Percentiles rank a stretch among this genome's conserved stretches.
phyloP scores from a whole-genome alignment of 2,888 invertebrate species.

The Sphaeridia pumilis region DNA sequence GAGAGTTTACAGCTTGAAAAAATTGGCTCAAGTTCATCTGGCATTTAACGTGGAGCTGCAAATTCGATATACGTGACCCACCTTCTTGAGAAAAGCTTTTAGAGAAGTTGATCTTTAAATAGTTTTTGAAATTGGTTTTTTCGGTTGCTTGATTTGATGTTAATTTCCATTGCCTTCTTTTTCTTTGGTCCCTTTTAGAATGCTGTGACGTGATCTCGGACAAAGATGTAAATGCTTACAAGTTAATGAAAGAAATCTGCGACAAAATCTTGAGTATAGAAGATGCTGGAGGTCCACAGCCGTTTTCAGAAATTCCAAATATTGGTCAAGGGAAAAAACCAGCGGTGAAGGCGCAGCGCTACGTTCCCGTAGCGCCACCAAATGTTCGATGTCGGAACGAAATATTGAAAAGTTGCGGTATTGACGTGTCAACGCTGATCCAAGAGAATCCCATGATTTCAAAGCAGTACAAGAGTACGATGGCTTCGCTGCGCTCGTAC shows the following conservation, averaged over 20 bases:
- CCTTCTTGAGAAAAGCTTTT: too few species aligned
- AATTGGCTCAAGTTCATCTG: too few species aligned
- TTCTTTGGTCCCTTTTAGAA: too few species aligned
- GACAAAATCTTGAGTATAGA: conserved; percentile 42
- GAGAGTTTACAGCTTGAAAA: too few species aligned
- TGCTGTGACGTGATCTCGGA: conserved; percentile 71
- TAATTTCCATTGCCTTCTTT: too few species aligned
- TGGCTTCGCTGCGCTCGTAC: conserved; percentile 57
- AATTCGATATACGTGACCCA: too few species aligned
- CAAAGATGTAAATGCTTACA: conserved; percentile 57
- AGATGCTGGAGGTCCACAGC: conserved; percentile 37
- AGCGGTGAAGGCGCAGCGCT: too few species aligned
- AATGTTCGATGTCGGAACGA: conserved; percentile 54
- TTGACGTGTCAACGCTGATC: conserved; percentile 51
- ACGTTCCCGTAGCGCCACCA: conserved; percentile 37
- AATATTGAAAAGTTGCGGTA: conserved; percentile 57
- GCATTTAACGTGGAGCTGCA: too few species aligned
- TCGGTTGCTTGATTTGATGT: too few species aligned
- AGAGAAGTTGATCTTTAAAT: too few species aligned
- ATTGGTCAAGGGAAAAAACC: conserved; percentile 1
- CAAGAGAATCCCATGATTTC: conserved; percentile 43
- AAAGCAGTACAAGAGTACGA: conserved; percentile 54
- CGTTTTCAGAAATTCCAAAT: too few species aligned
- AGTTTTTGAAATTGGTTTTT: too few species aligned
- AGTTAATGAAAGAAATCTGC: conserved; percentile 63